These are phyloP conservation scores for Gortyna flavago DNA, from an alignment of 2,888 invertebrate species.

Conservation along the genomic window DNA sequence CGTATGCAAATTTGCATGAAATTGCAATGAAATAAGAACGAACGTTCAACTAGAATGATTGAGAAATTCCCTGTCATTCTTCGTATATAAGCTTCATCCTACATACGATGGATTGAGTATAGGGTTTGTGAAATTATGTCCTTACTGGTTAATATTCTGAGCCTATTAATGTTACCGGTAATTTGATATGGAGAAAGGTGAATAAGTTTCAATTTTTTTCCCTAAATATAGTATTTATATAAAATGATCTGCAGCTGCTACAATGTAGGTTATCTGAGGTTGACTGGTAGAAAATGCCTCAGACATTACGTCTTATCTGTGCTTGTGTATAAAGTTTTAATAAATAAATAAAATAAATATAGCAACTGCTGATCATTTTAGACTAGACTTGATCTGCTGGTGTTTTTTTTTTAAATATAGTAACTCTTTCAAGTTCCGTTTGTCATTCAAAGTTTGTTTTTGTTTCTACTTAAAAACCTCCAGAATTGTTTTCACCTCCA, in stretches of 20 bases:
- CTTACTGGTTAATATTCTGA: slow-evolving; percentile 3
- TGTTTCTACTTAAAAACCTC: not conserved
- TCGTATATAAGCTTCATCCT: slow-evolving; percentile 20
- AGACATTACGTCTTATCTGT: too few species aligned
- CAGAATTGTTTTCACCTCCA: not conserved
- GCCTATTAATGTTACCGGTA: slow-evolving; percentile 21
- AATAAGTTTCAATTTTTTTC: slow-evolving; percentile 5
- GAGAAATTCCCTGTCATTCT: slow-evolving; percentile 47
- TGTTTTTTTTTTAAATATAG: slow-evolving; percentile 24
- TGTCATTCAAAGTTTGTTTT: not conserved
- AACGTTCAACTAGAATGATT: slow-evolving; percentile 43
- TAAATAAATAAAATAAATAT: too few species aligned
- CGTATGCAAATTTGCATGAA: slow-evolving; percentile 78
- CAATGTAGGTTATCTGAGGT: too few species aligned
- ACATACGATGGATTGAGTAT: slow-evolving; percentile 26
- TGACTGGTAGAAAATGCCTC: too few species aligned
- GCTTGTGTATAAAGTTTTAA: too few species aligned
- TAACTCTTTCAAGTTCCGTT: slow-evolving; percentile 2
- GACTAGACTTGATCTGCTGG: slow-evolving; percentile 14
- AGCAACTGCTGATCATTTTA: slow-evolving; percentile 21
- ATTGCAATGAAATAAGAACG: slow-evolving; percentile 71
- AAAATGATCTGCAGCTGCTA: not conserved
- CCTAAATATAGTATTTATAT: not conserved
- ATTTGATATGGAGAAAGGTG: slow-evolving; percentile 27
- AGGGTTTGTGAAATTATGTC: slow-evolving; percentile 12